These are phyloP conservation scores for Notechis scutatus DNA, from an alignment of 2,113 vertebrate species.

Conservation along the genomic window DNA sequence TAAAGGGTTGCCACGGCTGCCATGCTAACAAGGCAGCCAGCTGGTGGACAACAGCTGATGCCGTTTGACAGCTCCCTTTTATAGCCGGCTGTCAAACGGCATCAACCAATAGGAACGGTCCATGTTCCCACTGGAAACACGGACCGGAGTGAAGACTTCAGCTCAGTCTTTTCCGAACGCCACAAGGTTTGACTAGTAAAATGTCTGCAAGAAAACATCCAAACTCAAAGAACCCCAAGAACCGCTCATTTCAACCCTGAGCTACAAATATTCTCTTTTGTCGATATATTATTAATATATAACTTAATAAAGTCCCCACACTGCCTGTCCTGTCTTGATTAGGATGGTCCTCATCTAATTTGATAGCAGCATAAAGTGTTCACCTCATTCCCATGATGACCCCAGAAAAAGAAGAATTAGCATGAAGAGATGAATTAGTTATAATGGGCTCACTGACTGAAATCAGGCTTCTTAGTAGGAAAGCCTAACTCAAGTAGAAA, in stretches of 20 bases:
- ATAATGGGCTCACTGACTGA: background rate
- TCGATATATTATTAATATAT: background rate
- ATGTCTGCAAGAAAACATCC: background rate
- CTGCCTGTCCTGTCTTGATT: background rate
- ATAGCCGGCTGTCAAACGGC: too few species aligned
- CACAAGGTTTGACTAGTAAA: background rate
- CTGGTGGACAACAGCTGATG: too few species aligned
- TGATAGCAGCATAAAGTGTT: background rate
- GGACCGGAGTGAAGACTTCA: too few species aligned
- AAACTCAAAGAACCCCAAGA: background rate
- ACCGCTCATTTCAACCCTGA: background rate
- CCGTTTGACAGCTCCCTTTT: too few species aligned
- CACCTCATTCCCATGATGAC: background rate
- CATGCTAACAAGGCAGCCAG: too few species aligned
- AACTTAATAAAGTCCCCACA: background rate
- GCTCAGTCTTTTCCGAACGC: too few species aligned
- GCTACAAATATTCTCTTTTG: background rate
- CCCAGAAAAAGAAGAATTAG: background rate
- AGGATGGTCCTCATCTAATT: background rate
- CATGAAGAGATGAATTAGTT: background rate
- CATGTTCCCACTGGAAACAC: too few species aligned
- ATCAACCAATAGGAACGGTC: too few species aligned
- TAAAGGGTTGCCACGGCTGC: too few species aligned
- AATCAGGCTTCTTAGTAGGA: background rate
- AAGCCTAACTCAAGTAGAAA: background rate